Percentiles rank a stretch among this genome's conserved stretches.
Evolutionary conservation across 2,888 invertebrate genomes (phyloP).

Genomic region (Xestoiulus laeticollis): DNA sequence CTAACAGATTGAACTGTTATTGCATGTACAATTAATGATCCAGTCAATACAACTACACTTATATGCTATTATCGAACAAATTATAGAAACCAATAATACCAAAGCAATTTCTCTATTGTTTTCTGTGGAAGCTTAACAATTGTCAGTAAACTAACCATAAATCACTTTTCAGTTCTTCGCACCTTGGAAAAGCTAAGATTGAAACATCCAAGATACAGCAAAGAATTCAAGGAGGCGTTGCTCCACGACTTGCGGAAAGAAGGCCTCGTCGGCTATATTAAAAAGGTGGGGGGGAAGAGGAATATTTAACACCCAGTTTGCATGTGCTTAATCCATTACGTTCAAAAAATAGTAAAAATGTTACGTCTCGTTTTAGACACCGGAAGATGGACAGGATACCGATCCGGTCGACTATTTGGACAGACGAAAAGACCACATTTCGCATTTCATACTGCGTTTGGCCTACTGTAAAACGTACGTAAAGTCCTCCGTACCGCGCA

Average conservation of each 20-base stretch:
- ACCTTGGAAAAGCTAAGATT: slow-evolving; percentile 7
- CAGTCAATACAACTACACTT: too few relatives aligned
- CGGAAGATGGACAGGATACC: background rate
- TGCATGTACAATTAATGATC: too few relatives aligned
- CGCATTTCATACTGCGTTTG: slow-evolving; percentile 90
- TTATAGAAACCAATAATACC: too few relatives aligned
- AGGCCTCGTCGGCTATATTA: slow-evolving; percentile 60
- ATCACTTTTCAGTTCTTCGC: background rate
- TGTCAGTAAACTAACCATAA: background rate
- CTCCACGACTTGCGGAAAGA: slow-evolving; percentile 62
- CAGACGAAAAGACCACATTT: slow-evolving; percentile 77
- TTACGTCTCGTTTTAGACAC: slow-evolving; percentile 36
- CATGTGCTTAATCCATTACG: background rate
- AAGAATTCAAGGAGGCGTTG: slow-evolving; percentile 44
- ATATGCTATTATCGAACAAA: too few relatives aligned
- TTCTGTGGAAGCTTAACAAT: too few relatives aligned
- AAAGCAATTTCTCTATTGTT: too few relatives aligned
- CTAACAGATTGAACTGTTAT: too few relatives aligned
- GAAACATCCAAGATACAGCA: background rate
- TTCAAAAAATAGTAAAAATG: background rate
- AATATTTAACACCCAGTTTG: background rate
- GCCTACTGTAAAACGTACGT: slow-evolving; percentile 80
- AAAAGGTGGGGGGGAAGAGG: slow-evolving; percentile 56
- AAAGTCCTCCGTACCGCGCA: background rate
- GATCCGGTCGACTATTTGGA: slow-evolving; percentile 59